Percentiles rank a stretch among this genome's conserved stretches.
Evolutionary conservation across 2,888 invertebrate species (phyloP).

Genomic region (Himalopsyche kuldschensis): DNA sequence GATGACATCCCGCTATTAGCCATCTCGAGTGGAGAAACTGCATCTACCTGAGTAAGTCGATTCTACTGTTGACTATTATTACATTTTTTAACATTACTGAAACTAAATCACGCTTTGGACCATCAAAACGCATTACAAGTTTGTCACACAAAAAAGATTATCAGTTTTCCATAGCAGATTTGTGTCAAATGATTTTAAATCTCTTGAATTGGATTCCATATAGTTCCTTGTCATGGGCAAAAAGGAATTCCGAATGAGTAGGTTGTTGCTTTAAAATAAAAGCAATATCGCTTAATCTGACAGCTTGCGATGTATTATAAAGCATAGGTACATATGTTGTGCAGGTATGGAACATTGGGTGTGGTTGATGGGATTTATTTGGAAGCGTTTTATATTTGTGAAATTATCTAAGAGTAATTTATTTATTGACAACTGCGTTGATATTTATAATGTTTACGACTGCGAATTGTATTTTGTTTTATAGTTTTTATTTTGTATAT

Average conservation of each 20-base stretch:
- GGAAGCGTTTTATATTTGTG: slow-evolving; percentile 1
- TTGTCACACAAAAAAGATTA: not conserved
- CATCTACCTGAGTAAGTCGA: too few species aligned
- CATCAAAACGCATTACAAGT: too few species aligned
- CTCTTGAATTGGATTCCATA: slow-evolving; percentile 24
- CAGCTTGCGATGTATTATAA: slow-evolving; percentile 20
- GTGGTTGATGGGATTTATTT: slow-evolving; percentile 20
- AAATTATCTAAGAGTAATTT: not conserved
- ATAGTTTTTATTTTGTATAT: too few species aligned
- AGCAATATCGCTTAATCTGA: slow-evolving; percentile 29
- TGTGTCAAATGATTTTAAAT: slow-evolving; percentile 17
- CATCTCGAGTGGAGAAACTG: too few species aligned
- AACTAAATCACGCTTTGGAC: too few species aligned
- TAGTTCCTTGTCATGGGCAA: slow-evolving; percentile 24
- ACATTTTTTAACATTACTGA: too few species aligned
- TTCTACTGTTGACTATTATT: too few species aligned
- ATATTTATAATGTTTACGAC: not conserved
- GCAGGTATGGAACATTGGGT: slow-evolving; percentile 6
- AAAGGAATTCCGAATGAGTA: slow-evolving; percentile 27
- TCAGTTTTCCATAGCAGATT: slow-evolving; percentile 12
- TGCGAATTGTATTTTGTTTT: too few species aligned
- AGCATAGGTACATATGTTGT: not conserved
- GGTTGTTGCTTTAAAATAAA: slow-evolving; percentile 32
- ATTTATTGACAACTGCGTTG: slow-evolving; percentile 3
- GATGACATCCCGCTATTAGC: too few species aligned